phyloP scores from a whole-genome alignment of 2,113 vertebrate genomes.

The Grantiella picta region DNA sequence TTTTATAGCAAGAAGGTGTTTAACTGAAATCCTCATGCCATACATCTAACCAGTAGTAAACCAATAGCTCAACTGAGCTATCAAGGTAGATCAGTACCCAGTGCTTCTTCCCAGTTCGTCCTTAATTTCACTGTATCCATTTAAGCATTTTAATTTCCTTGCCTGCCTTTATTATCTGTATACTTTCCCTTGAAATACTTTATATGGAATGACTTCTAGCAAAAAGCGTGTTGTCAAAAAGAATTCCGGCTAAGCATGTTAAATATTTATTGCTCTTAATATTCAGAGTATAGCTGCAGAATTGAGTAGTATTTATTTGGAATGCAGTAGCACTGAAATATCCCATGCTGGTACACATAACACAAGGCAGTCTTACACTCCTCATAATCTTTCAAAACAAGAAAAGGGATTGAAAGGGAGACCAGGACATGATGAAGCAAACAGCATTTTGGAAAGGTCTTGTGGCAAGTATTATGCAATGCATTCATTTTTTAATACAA shows the following conservation, averaged over 20 bases:
- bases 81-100: background rate
- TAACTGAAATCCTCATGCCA: background rate
- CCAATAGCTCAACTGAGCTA: background rate
- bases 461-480: background rate
- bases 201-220: background rate
- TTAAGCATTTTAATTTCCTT: background rate
- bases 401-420: background rate
- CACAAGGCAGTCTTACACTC: background rate
- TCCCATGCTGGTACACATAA: background rate
- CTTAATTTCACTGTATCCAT: background rate
- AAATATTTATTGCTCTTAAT: conserved; percentile 7
- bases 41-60: background rate
- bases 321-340: background rate
- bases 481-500: background rate
- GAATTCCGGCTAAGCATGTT: background rate
- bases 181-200: background rate
- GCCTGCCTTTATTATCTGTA: background rate
- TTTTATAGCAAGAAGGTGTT: background rate
- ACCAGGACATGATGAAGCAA: background rate
- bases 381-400: background rate
- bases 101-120: background rate
- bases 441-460: background rate
- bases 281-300: background rate
- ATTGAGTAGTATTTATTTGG: background rate
- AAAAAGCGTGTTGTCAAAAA: background rate